Evolutionary conservation across 2,797 vertebrate species (phyloP), one percentile per base, ranked within the genome.

Genomic region (Neopelma chrysocephalum): DNA sequence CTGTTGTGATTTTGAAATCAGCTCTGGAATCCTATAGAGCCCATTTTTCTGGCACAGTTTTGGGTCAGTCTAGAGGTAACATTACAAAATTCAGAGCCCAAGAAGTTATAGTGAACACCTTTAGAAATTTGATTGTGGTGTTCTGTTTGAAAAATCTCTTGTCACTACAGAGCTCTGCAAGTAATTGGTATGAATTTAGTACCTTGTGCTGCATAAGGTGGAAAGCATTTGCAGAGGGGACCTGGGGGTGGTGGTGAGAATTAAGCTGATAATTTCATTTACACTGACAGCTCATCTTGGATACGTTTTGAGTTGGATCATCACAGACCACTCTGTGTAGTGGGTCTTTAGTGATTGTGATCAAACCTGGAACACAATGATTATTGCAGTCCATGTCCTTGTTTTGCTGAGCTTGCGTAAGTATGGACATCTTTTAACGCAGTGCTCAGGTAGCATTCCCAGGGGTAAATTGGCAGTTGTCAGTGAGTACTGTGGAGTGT

Each of bases 401-500:
- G n/a, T 42, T 93, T 36, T 66, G 27, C n/a, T 40, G 51, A 26
- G 51, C 38, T 48, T 53, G 58, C 48, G 5, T 48, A 50, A 56
- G 15, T 17, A 14, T 4, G 25, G 22, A 3, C 15, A 15, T 0
- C 4, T 70, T 73, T 75, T 75, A 53, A 36, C 18, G 12, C 12
- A 16, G 13, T 9, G 50, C n/a, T 61, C 31, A 25, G 0, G 0
- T 10, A 19, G 45, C 0, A 3, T 65, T 92, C 42, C 34, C 51
- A n/a, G 58, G 42, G 73, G 23, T 48, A 68, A 51, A 72, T 66
- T 32, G 90, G 62, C 75, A 53, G 2, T 80, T 66, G 79, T 60
- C 48, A 53, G 15, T 32, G 75, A 32, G 32, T 25, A 25, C 58
- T 71, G 62, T 2, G 7, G 40, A 47, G 40, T 13, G 27, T 40